These are phyloP conservation scores for Graphium colonna DNA, from an alignment of 2,888 invertebrate species.

Conservation along the genomic window DNA sequence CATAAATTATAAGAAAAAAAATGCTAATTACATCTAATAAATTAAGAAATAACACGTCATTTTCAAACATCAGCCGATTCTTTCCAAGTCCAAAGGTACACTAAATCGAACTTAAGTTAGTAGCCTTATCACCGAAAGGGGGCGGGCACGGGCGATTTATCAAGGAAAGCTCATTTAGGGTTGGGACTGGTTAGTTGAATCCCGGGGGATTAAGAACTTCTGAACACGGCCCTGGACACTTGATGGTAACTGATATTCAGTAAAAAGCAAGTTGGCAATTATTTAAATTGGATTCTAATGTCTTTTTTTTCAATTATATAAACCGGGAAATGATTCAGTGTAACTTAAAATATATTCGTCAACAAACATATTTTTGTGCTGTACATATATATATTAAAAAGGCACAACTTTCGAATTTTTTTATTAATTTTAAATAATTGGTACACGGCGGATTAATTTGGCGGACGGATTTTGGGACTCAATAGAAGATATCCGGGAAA, in stretches of 20 bases:
- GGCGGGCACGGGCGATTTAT: constrained; percentile 68
- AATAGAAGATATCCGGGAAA: too few relatives aligned
- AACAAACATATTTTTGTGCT: neutral
- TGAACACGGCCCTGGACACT: constrained; percentile 45
- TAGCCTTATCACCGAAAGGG: constrained; percentile 68
- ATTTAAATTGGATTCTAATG: neutral
- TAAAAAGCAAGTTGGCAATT: constrained; percentile 11
- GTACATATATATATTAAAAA: neutral
- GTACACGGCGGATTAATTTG: too few relatives aligned
- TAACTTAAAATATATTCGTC: neutral
- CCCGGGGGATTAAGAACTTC: constrained; percentile 61
- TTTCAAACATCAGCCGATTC: neutral
- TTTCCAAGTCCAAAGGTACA: constrained; percentile 3
- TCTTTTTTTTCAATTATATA: neutral
- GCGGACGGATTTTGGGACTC: too few relatives aligned
- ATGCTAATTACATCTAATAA: too few relatives aligned
- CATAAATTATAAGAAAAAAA: too few relatives aligned
- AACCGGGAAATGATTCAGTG: neutral
- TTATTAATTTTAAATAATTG: too few relatives aligned
- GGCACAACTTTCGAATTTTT: too few relatives aligned
- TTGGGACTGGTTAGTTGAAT: constrained; percentile 61
- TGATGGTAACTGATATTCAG: constrained; percentile 13
- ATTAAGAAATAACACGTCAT: neutral
- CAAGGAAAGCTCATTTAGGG: constrained; percentile 68
- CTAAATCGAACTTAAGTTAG: constrained; percentile 47